Evolutionary conservation across 1,140 invertebrate genomes (phyloP), one percentile per base, ranked within the genome.

Genomic region (Neoseiulus cucumeris): DNA sequence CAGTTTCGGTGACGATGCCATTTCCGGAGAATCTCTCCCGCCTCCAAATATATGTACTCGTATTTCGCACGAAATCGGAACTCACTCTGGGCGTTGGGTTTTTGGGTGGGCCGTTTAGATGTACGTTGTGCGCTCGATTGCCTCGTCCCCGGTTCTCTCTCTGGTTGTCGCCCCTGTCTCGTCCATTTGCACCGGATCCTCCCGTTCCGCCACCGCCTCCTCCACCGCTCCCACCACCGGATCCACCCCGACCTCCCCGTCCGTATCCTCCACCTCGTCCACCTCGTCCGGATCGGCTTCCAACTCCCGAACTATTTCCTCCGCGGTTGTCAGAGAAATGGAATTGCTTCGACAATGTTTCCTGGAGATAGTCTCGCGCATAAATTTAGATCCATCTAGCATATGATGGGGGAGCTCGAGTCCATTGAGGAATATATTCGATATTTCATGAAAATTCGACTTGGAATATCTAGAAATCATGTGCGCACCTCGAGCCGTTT

Each of bases 271-370:
- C 51, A n/a, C 51, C 51, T 18, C 51, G 51, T 4, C 51, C 51
- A 17, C 51, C 51, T 25, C 51, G 51, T 29, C 33, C 33, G 14
- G 51, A 59, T 6, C 51, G 51, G 2, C 51, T 20, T 25, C 51
- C 51, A 12, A 20, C 22, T 14, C 25, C 22, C 17, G 51, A 59
- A 2, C 51, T 33, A 59, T 25, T 59, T 17, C 33, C 33, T 59
- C 51, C 51, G 22, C 51, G 51, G 14, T 25, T 29, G 51, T 59
- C 51, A 25, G 33, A 59, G 22, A 29, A 59, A 9, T 59, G 51
- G 22, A 59, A 59, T 33, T 59, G 51, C 22, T 59, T 59, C 51
- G 51, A 59, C 33, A 59, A 14, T 20, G 51, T 59, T 33, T 59
- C 51, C 51, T 59, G 45, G 6, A 47, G 14, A 7, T 25, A 47